A percentile compares a stretch with the other conserved stretches of the same genome.
Conservation (phyloP, 2,797 vertebrate species). For the Botia kubotai region DNA sequence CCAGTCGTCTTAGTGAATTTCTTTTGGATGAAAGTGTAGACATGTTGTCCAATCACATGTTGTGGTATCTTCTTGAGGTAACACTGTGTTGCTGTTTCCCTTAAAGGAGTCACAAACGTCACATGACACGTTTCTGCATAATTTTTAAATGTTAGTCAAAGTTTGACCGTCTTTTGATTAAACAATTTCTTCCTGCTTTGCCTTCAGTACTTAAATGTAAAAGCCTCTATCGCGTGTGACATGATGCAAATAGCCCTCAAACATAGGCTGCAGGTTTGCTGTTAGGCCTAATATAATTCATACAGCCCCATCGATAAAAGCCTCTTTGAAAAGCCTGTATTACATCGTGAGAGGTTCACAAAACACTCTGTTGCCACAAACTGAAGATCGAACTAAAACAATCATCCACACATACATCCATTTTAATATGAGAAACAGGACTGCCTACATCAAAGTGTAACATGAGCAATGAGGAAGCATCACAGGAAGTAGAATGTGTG, state of each 20-base stretch:
- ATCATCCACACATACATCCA: neutral
- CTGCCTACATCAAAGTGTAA: neutral
- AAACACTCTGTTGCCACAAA: neutral
- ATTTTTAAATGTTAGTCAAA: neutral
- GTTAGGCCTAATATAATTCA: too few species aligned
- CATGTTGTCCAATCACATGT: constrained; percentile 37
- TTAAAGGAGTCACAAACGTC: neutral
- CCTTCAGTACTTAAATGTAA: too few species aligned
- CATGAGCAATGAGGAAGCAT: constrained; percentile 11
- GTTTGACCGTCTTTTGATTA: neutral
- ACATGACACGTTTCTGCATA: neutral
- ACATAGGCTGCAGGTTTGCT: too few species aligned
- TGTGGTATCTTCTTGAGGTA: neutral
- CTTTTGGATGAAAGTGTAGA: constrained; percentile 26
- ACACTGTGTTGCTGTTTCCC: constrained; percentile 1
- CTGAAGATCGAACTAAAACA: too few species aligned
- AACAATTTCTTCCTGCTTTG: too few species aligned
- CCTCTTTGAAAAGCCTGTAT: neutral
- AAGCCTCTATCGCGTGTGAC: too few species aligned
- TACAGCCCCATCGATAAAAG: too few species aligned
- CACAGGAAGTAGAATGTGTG: constrained; percentile 12
- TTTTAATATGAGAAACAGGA: neutral
- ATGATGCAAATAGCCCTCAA: too few species aligned
- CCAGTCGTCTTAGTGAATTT: constrained; percentile 23
- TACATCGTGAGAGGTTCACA: neutral